These are phyloP conservation scores for Rhynchonycteris naso DNA, from an alignment of 2,797 vertebrate species.

Conservation along the genomic window DNA sequence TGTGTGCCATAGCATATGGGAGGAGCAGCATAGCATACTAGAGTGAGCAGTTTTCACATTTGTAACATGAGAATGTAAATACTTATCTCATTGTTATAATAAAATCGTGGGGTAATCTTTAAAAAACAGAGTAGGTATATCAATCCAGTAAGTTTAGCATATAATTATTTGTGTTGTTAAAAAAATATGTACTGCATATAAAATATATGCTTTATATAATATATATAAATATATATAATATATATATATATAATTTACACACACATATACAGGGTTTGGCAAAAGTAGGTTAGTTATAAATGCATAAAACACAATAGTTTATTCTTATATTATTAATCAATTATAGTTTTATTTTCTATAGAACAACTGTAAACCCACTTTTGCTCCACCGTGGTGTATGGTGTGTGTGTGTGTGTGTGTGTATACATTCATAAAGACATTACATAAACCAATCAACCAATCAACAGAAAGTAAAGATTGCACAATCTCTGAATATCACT, in stretches of 20 bases:
- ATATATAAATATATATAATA: background rate
- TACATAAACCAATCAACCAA: background rate
- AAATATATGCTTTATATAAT: too few species aligned
- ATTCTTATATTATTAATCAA: background rate
- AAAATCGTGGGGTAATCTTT: background rate
- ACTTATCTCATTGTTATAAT: background rate
- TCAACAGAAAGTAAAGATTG: background rate
- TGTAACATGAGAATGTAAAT: background rate
- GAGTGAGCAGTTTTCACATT: background rate
- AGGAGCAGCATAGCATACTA: background rate
- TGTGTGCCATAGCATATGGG: background rate
- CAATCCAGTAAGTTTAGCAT: background rate
- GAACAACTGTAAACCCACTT: background rate
- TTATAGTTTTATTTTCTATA: background rate
- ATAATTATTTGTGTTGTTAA: background rate
- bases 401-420: too few species aligned
- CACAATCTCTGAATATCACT: background rate
- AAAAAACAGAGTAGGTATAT: background rate
- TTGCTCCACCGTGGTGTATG: background rate
- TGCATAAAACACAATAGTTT: background rate
- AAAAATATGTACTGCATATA: background rate
- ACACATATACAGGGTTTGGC: background rate
- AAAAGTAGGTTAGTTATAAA: background rate
- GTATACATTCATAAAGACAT: background rate
- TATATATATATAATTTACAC: too few species aligned